Evolutionary conservation across 1,140 invertebrate species (phyloP).

Genomic region (Maniola jurtina): DNA sequence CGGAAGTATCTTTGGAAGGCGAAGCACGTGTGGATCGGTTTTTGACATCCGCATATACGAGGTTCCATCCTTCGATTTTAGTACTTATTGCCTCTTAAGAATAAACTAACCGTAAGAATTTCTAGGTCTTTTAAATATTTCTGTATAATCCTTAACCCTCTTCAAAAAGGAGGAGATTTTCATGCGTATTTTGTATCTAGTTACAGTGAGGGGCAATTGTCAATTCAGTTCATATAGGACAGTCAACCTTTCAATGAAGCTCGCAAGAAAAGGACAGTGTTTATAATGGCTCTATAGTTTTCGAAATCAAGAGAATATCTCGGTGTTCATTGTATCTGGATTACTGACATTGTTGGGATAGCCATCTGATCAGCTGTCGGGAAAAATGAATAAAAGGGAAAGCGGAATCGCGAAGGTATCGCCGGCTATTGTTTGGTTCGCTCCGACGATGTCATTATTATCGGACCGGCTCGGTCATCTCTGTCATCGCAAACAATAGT

Average conservation of each 20-base stretch:
- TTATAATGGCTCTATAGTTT: background rate
- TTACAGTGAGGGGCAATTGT: no score
- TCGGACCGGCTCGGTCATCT: conserved; percentile 44
- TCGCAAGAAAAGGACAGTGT: no score
- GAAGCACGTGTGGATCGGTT: conserved; percentile 27
- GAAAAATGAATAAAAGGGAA: conserved; percentile 50
- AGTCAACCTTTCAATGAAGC: no score
- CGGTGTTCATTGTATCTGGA: conserved; percentile 21
- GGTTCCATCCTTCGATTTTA: conserved; percentile 22
- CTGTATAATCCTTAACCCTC: no score
- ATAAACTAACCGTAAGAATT: background rate
- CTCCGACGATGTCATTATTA: conserved; percentile 43
- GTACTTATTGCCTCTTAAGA: no score
- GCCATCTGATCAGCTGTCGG: conserved; percentile 23
- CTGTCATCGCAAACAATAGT: conserved; percentile 46
- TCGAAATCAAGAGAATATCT: conserved; percentile 7
- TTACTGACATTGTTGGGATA: conserved; percentile 19
- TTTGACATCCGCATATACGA: conserved; percentile 27
- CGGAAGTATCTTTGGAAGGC: conserved; percentile 24
- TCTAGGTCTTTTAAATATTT: background rate
- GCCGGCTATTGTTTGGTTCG: conserved; percentile 46
- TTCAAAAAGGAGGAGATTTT: no score
- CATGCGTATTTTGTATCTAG: no score
- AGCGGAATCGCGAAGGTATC: conserved; percentile 55
- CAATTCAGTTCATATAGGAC: no score